phyloP scores from a whole-genome alignment of 2,113 vertebrate genomes.

The Clarias batrachus region DNA sequence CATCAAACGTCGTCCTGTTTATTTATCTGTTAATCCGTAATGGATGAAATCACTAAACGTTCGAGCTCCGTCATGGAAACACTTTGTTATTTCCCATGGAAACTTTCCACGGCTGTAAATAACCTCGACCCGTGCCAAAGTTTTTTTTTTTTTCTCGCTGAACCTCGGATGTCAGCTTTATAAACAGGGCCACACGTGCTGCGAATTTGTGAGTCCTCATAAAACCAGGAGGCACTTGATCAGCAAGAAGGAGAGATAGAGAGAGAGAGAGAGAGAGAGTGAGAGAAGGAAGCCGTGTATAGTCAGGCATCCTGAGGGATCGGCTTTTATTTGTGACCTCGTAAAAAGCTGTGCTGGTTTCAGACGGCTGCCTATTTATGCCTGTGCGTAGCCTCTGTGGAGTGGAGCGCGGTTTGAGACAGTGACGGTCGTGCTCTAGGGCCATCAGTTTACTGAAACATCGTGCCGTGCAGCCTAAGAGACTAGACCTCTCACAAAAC shows the following conservation, averaged over 20 bases:
- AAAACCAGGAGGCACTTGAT: background rate
- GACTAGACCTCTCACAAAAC: background rate
- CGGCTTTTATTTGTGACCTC: constrained; percentile 24
- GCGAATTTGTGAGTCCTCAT: background rate
- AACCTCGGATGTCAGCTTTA: constrained; percentile 12
- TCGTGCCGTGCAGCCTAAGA: background rate
- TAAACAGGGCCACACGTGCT: constrained; percentile 31
- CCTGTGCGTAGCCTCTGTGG: background rate
- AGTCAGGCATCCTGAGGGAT: constrained; percentile 27
- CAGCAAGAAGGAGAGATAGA: background rate
- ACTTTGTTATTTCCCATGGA: constrained; percentile 27
- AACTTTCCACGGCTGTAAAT: constrained; percentile 36
- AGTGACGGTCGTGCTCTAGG: background rate
- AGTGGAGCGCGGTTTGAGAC: background rate
- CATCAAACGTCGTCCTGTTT: constrained; percentile 25
- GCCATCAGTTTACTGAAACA: background rate
- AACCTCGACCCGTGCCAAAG: background rate
- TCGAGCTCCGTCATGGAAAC: constrained; percentile 22
- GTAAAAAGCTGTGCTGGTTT: constrained; percentile 28
- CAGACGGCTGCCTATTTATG: background rate
- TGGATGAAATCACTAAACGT: constrained; percentile 18
- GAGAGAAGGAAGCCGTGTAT: constrained; percentile 5
- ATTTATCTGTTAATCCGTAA: constrained; percentile 36
- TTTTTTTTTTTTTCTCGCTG: background rate
- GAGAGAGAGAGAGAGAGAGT: background rate